phyloP scores from a whole-genome alignment of 2,113 vertebrate species.

The Ceyx margarethae region DNA sequence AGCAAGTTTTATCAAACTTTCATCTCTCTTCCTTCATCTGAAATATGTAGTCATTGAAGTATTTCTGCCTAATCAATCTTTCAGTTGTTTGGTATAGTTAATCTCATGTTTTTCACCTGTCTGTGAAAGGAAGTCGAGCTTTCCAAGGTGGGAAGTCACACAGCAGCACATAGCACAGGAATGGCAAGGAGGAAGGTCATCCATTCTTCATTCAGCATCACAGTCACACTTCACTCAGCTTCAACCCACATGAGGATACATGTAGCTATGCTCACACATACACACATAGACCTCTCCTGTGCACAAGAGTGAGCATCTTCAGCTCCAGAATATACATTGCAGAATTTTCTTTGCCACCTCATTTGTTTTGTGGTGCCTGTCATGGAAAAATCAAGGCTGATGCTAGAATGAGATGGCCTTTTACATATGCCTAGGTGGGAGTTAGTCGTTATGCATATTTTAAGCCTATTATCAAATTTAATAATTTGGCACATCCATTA shows the following conservation, averaged over 20 bases:
- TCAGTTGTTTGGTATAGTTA: neutral
- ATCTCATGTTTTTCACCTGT: neutral
- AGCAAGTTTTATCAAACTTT: conserved; percentile 44
- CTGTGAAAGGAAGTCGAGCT: neutral
- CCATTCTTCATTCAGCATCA: neutral
- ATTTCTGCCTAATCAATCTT: neutral
- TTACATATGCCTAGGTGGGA: neutral
- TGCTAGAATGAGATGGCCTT: neutral
- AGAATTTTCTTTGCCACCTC: neutral
- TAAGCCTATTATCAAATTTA: conserved; percentile 19
- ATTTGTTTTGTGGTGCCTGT: neutral
- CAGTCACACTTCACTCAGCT: rapidly evolving
- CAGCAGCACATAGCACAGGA: neutral
- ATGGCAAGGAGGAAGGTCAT: neutral
- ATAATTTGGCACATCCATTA: conserved; percentile 35
- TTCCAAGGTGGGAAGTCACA: neutral
- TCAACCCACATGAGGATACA: rapidly evolving
- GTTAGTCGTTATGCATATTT: neutral
- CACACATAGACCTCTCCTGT: rapidly evolving
- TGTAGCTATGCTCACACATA: rapidly evolving
- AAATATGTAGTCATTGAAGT: neutral
- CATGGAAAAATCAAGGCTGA: neutral
- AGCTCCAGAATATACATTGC: neutral
- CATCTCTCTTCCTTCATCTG: neutral
- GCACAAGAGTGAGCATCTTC: neutral